phyloP scores from a whole-genome alignment of 53 echinoderm and acorn worm species.

The Holothuria scabra region DNA sequence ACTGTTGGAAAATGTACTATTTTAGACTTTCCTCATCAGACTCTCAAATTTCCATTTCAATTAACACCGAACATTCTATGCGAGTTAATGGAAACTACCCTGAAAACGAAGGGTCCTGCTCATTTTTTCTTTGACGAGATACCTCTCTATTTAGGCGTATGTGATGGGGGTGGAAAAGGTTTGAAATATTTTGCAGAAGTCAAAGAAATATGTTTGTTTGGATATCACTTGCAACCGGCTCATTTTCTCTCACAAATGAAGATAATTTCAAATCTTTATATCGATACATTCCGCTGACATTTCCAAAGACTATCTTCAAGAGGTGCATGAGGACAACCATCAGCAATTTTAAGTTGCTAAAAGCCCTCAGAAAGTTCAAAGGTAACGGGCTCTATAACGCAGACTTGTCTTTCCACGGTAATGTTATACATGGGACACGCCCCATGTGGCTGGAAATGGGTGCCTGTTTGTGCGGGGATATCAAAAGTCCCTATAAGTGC shows the following conservation, averaged over 20 bases:
- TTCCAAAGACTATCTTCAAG: background rate
- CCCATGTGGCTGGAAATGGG: constrained; percentile 20
- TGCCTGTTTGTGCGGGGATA: background rate
- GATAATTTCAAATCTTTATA: constrained; percentile 7
- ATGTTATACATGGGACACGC: constrained; percentile 20
- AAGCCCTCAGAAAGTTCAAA: constrained; percentile 29
- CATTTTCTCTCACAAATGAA: constrained; percentile 3
- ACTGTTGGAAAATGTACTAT: background rate
- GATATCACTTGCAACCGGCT: constrained; percentile 6
- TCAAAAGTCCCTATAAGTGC: background rate
- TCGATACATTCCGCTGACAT: background rate
- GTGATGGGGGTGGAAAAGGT: background rate
- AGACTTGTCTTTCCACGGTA: background rate
- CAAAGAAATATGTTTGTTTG: background rate
- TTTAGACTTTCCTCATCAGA: background rate
- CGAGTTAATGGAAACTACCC: background rate
- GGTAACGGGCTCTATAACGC: constrained; percentile 8
- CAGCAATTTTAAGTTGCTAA: constrained; percentile 7
- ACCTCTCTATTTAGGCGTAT: constrained; percentile 7
- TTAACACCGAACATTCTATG: constrained; percentile 28
- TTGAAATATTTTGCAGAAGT: constrained; percentile 2
- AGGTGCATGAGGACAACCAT: constrained; percentile 28
- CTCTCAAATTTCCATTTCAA: constrained; percentile 12
- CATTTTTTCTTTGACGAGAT: constrained; percentile 38
- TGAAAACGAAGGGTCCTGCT: background rate